Percentiles rank a stretch among this genome's conserved stretches.
These are phyloP conservation scores for Cyrtorhinus lividipennis DNA, from an alignment of 1,140 invertebrate genomes.

Conservation along the genomic window DNA sequence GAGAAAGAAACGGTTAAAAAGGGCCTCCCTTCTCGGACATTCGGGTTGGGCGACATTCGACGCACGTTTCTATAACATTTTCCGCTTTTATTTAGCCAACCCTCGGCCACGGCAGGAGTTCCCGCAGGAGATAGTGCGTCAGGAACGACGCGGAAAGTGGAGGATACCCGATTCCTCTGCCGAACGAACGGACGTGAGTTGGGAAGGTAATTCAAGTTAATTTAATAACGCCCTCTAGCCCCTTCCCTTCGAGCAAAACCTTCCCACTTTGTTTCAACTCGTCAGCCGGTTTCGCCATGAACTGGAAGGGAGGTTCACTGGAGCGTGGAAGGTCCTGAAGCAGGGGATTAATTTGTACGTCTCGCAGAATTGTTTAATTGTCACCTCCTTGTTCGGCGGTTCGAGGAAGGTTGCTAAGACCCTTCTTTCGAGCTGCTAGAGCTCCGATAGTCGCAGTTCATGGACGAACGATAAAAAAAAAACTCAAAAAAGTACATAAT, in stretches of 20 bases:
- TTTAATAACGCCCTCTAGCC: background rate
- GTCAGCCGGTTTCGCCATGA: background rate
- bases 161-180: background rate
- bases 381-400: too few relatives aligned
- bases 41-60: background rate
- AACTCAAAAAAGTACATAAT: too few relatives aligned
- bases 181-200: slow-evolving; percentile 3
- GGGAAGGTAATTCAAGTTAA: slow-evolving; percentile 1
- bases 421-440: too few relatives aligned
- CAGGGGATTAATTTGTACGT: too few relatives aligned
- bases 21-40: background rate
- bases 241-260: background rate
- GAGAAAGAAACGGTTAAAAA: background rate
- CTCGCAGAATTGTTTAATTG: too few relatives aligned
- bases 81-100: slow-evolving; percentile 6
- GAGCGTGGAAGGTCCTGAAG: too few relatives aligned
- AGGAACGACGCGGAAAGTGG: background rate
- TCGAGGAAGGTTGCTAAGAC: too few relatives aligned
- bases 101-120: background rate
- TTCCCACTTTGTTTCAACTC: background rate
- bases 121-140: background rate
- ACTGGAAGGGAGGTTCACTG: background rate
- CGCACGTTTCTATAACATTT: slow-evolving; percentile 4
- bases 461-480: too few relatives aligned
- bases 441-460: too few relatives aligned